Percentiles rank a stretch among this genome's conserved stretches.
Conservation (phyloP, 35 echinoderm and acorn worm genomes). For the Holothuria glaberrima region DNA sequence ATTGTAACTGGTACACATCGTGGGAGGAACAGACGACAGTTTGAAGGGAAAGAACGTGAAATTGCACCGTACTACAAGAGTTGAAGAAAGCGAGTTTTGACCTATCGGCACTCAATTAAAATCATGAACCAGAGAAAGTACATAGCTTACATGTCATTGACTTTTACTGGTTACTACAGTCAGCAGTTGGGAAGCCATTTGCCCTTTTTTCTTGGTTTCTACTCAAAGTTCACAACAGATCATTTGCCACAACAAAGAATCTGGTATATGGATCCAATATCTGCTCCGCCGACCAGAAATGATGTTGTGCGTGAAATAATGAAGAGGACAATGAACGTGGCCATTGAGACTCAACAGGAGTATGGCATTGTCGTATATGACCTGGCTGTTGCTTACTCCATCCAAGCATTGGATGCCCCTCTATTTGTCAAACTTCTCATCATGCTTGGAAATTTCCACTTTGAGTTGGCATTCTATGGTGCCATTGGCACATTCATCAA, state of each 20-base stretch:
- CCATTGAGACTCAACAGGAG: slow-evolving; percentile 40
- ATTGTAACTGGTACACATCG: not conserved
- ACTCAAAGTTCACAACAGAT: slow-evolving; percentile 7
- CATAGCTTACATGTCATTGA: slow-evolving; percentile 16
- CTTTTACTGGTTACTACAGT: slow-evolving; percentile 61
- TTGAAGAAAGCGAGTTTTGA: slow-evolving; percentile 45
- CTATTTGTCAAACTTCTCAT: slow-evolving; percentile 49
- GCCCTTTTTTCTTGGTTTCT: slow-evolving; percentile 59
- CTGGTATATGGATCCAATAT: slow-evolving; percentile 60
- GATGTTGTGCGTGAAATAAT: slow-evolving; percentile 66
- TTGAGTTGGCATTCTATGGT: slow-evolving; percentile 27
- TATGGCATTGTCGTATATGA: slow-evolving; percentile 50
- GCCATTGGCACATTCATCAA: slow-evolving; percentile 59
- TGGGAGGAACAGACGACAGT: slow-evolving; percentile 56
- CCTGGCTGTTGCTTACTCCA: slow-evolving; percentile 39
- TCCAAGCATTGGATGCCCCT: slow-evolving; percentile 41
- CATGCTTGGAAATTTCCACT: slow-evolving; percentile 53
- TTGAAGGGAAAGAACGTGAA: slow-evolving; percentile 64
- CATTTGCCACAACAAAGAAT: slow-evolving; percentile 51
- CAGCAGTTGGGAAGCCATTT: slow-evolving; percentile 33
- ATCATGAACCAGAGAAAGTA: slow-evolving; percentile 11
- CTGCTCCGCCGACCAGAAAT: slow-evolving; percentile 58
- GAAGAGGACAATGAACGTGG: slow-evolving; percentile 55
- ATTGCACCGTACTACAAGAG: slow-evolving; percentile 46
- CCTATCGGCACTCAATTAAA: slow-evolving; percentile 6